phyloP scores from a whole-genome alignment of 2,113 vertebrate genomes.

The Alligator mississippiensis region DNA sequence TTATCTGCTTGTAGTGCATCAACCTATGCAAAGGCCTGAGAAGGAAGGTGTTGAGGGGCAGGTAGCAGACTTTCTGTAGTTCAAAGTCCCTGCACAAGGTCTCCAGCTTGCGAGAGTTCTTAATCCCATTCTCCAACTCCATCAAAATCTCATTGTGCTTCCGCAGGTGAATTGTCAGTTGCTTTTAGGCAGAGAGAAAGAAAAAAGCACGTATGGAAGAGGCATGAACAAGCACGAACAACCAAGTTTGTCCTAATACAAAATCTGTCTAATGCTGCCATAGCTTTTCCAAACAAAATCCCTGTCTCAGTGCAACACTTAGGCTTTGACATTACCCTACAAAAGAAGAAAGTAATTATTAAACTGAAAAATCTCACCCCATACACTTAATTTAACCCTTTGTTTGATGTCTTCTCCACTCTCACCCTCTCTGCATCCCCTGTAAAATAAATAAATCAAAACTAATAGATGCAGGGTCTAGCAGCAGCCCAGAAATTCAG shows the following conservation, averaged over 20 bases:
- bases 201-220: background rate
- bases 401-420: background rate
- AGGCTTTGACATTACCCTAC: background rate
- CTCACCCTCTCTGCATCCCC: background rate
- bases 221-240: background rate
- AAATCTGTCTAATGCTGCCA: conserved; percentile 11
- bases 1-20: conserved; percentile 96
- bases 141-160: conserved; percentile 90
- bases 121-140: conserved; percentile 88
- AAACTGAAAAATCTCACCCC: background rate
- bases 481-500: background rate
- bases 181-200: conserved; percentile 73
- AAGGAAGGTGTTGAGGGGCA: conserved; percentile 95
- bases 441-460: background rate
- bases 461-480: background rate
- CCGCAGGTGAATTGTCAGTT: conserved; percentile 88
- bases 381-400: background rate
- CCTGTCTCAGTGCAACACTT: background rate
- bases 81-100: conserved; percentile 93
- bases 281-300: conserved; percentile 10
- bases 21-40: conserved; percentile 95
- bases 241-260: background rate
- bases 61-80: conserved; percentile 96
- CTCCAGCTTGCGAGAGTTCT: conserved; percentile 86
- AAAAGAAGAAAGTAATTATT: background rate